phyloP scores from a whole-genome alignment of 2,113 vertebrate species.

The Copsychus sechellarum region DNA sequence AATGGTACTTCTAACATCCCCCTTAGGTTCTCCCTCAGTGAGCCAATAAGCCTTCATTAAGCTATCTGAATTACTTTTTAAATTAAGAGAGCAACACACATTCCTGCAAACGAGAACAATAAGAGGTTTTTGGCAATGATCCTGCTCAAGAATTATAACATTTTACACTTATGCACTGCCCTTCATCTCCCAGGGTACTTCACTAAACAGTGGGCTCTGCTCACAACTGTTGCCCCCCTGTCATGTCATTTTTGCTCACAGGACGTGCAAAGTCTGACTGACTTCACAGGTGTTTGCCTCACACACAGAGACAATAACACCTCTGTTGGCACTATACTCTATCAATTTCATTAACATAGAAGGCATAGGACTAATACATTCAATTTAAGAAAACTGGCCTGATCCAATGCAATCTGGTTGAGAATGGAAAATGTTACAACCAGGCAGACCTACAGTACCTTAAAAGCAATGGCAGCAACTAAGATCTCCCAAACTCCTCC shows the following conservation, averaged over 20 bases:
- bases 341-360: neutral
- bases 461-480: neutral
- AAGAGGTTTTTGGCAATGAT: constrained; percentile 5
- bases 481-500: neutral
- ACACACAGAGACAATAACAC: neutral
- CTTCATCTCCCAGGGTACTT: neutral
- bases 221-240: neutral
- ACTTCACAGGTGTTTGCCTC: neutral
- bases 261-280: fast-evolving
- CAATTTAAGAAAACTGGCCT: neutral
- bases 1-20: neutral
- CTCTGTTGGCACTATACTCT: neutral
- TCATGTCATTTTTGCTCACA: neutral
- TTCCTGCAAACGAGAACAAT: neutral
- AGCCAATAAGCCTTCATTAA: constrained; percentile 14
- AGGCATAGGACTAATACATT: neutral
- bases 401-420: neutral
- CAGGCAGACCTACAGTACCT: neutral
- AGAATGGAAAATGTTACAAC: neutral
- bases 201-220: neutral
- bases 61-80: constrained; percentile 3
- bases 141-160: neutral
- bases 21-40: neutral
- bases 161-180: neutral
- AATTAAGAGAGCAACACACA: neutral